These are phyloP conservation scores for Peromyscus eremicus DNA, from an alignment of 2,797 vertebrate genomes.

Conservation along the genomic window DNA sequence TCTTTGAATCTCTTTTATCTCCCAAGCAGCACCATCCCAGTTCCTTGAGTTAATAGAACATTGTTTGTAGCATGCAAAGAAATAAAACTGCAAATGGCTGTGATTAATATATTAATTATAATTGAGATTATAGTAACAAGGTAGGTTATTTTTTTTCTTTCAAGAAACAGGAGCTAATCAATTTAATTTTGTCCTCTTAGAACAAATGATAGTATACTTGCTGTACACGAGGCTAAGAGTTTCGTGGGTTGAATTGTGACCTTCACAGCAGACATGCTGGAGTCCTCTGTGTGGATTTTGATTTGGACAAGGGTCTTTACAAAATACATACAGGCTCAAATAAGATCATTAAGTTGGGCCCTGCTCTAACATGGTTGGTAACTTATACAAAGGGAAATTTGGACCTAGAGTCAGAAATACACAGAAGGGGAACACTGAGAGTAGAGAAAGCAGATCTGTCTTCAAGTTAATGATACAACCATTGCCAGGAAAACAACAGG, in stretches of 20 bases:
- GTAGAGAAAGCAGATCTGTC: background rate
- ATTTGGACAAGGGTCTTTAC: background rate
- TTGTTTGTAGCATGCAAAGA: background rate
- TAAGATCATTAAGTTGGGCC: background rate
- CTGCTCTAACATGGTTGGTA: background rate
- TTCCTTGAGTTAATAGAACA: background rate
- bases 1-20: background rate
- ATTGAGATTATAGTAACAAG: background rate
- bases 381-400: background rate
- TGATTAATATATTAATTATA: background rate
- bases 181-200: background rate
- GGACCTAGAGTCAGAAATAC: background rate
- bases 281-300: background rate
- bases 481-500: background rate
- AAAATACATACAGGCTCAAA: background rate
- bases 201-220: background rate
- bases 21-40: background rate
- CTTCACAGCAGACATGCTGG: background rate
- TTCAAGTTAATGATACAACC: background rate
- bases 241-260: background rate
- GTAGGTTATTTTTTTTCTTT: background rate
- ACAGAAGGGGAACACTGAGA: background rate
- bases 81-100: background rate
- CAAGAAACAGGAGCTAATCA: background rate
- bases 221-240: fast-evolving